Conservation (phyloP, 1,140 invertebrate species). For the Pseudomyrmex dendroicus region DNA sequence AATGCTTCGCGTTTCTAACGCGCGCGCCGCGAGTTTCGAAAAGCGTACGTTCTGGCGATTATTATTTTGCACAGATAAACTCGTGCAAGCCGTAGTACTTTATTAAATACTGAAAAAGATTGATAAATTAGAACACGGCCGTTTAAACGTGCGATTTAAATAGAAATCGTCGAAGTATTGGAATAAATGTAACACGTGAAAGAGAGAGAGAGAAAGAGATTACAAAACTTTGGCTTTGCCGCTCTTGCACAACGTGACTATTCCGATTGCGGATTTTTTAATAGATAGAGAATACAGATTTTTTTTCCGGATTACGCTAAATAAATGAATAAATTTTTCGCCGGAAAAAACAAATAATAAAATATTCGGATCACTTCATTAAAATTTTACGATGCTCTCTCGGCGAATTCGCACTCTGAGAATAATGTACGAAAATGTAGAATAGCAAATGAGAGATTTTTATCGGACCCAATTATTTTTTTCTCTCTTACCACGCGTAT, state of each 20-base stretch:
- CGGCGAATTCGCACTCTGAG: neutral
- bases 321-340: neutral
- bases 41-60: neutral
- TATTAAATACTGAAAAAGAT: constrained; percentile 58
- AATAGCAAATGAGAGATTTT: constrained; percentile 32
- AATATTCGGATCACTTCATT: constrained; percentile 30
- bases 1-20: neutral
- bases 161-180: constrained; percentile 60
- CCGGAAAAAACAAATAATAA: neutral
- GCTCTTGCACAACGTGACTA: no score
- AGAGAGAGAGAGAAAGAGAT: neutral
- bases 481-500: neutral
- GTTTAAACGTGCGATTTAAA: constrained; percentile 66
- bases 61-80: neutral
- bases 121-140: constrained; percentile 61
- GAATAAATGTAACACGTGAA: constrained; percentile 17
- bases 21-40: neutral
- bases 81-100: constrained; percentile 38
- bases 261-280: no score
- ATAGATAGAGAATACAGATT: neutral
- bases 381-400: constrained; percentile 29
- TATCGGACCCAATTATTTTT: neutral
- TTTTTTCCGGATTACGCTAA: constrained; percentile 12
- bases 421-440: constrained; percentile 5
- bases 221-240: constrained; percentile 51